Evolutionary conservation across 1,140 invertebrate species (phyloP), one percentile per base, ranked within the genome.

Genomic region (Lepidurus packardi): DNA sequence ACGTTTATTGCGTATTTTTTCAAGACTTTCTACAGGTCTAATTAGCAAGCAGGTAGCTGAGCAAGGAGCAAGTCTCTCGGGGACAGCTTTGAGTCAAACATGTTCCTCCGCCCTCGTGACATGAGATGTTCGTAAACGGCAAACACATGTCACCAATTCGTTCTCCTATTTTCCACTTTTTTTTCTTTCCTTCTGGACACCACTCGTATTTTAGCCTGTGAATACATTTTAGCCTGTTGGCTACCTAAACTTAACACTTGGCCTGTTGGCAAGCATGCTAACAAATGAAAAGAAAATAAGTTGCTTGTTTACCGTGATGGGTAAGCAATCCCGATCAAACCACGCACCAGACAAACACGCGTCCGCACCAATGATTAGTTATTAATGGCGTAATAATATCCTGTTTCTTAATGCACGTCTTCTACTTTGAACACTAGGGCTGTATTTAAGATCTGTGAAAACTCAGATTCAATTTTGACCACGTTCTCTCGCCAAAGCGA

Each of bases 121-220:
- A 65, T 13, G 7, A 65, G 6, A 65, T 21, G 21, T 13, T 7
- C 53, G 6, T 13, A 65, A 65, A 65, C 21, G 53, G 53, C 53
- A n/a, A 65, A 65, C 53, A 65, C 53, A 65, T 65, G 53, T 65
- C 53, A 65, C 53, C 53, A 65, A 65, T 65, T 5, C 53, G 16
- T 65, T 16, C 53, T 65, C 21, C 4, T 65, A 65, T 16, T 13
- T 16, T 65, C 34, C 0, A 34, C 2, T 34, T 34, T 34, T 34
- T 34, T 34, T 34, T 34, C 3, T 34, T 34, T 3, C 3, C 3
- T 34, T 3, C 34, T 34, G 4, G 34, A 34, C 34, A 34, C 34
- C 34, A 34, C 1, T 4, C 34, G 34, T 34, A 34, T 34, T 34
- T 34, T 34, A 34, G 34, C 34, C 34, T 34, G 34, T 34, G 34